Percentiles rank a stretch among this genome's conserved stretches.
phyloP scores from a whole-genome alignment of 2,797 vertebrate genomes.

The Helostoma temminkii region DNA sequence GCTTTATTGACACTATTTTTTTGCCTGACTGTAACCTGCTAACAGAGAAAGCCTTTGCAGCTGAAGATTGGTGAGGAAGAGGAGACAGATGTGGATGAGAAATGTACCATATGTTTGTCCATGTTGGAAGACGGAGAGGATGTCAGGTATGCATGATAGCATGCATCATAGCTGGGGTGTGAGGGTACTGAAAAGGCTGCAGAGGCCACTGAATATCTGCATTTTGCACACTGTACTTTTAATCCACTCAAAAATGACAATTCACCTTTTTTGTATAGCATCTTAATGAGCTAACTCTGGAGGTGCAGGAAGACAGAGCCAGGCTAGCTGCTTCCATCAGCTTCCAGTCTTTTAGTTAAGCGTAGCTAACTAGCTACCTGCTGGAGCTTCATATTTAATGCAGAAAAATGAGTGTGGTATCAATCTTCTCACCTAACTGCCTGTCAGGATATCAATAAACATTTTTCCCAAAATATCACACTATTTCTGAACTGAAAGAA shows the following conservation, averaged over 20 bases:
- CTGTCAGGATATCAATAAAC: not conserved
- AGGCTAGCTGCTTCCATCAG: not conserved
- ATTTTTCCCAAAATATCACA: not conserved
- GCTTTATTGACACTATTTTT: slow-evolving; percentile 11
- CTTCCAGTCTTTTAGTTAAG: slow-evolving; percentile 13
- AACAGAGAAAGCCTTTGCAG: slow-evolving; percentile 93
- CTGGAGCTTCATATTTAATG: not conserved
- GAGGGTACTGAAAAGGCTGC: too few species aligned
- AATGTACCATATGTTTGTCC: slow-evolving; percentile 98
- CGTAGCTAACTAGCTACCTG: not conserved
- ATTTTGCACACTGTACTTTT: too few species aligned
- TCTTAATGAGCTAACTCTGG: not conserved
- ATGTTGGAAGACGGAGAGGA: slow-evolving; percentile 98
- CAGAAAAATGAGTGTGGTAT: not conserved
- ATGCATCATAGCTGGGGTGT: not conserved
- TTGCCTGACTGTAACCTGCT: slow-evolving; percentile 37
- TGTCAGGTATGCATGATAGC: slow-evolving; percentile 93
- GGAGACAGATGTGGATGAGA: slow-evolving; percentile 96
- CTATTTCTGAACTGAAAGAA: not conserved
- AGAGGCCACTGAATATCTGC: too few species aligned
- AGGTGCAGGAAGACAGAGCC: not conserved
- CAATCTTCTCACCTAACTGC: not conserved
- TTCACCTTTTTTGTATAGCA: not conserved
- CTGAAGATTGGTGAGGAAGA: slow-evolving; percentile 92
- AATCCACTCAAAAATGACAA: slow-evolving; percentile 1